Evolutionary conservation across 1,140 invertebrate genomes (phyloP), one percentile per base, ranked within the genome.

Genomic region (Arctopsyche grandis): DNA sequence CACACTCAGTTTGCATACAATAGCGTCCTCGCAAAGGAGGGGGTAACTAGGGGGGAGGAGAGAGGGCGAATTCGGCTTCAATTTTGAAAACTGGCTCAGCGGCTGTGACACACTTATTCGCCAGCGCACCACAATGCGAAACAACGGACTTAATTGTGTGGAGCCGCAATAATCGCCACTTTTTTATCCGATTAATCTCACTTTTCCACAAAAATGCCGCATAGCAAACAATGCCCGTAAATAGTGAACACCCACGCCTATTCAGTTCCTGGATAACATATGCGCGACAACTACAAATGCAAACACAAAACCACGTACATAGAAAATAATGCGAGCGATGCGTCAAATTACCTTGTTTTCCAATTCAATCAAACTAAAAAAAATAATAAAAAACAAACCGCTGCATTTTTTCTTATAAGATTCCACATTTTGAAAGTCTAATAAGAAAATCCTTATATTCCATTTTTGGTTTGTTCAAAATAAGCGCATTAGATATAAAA

Each of bases 151-250:
- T 74, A 74, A 74, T 76, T 63, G 29, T 43, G 10, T 56, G 24
- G 58, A 9, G 56, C 22, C 52, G 46, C 24, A 63, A 76, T 76
- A 76, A 76, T 76, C 58, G 43, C 70, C 48, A 66, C 63, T 10
- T 76, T 76, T 52, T 76, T 76, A 76, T 76, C 74, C 52, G 74
- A 76, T 43, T 56, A 60, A 76, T 76, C 74, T 76, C 74, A 76
- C 74, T 76, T 76, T 76, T 76, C 48, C 52, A 52, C 71, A 29
- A 52, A 75, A 75, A 26, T 66, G 63, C 63, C 48, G 48, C 48
- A 14, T 16, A 10, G 48, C 16, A 12, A 66, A 66, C 60, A 12
- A 16, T 52, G 48, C 10, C 48, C 10, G 48, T 52, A 12, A 52
- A 52, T 52, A 52, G 48, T 38, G 29, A 38, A 38, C 29, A 38